Conservation (phyloP, 2,797 vertebrate species). For the Chrysocyon brachyurus region DNA sequence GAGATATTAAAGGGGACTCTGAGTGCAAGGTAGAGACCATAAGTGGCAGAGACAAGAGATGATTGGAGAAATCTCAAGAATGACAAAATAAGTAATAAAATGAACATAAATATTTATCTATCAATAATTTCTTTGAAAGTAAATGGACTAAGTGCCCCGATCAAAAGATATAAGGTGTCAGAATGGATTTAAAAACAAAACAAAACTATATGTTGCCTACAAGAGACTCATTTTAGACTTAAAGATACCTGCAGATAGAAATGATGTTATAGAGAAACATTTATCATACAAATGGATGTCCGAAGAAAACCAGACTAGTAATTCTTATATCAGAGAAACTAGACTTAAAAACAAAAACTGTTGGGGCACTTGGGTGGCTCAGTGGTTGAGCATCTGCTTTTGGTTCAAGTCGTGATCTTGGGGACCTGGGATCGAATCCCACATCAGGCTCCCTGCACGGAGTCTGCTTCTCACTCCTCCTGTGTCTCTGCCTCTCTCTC, state of each 20-base stretch:
- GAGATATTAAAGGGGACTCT: background rate
- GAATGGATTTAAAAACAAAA: too few relatives aligned
- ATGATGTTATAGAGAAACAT: background rate
- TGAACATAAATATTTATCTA: background rate
- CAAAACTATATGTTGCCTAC: too few relatives aligned
- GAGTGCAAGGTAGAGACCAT: background rate
- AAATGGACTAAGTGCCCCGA: background rate
- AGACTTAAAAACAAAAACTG: background rate
- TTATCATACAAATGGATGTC: background rate
- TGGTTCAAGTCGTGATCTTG: too few relatives aligned
- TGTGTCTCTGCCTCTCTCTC: too few relatives aligned
- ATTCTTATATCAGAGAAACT: background rate
- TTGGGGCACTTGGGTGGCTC: too few relatives aligned
- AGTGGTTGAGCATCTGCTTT: too few relatives aligned
- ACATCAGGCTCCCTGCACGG: too few relatives aligned
- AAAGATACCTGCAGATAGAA: background rate
- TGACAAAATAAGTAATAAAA: background rate
- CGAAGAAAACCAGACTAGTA: background rate
- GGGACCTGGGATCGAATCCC: too few relatives aligned
- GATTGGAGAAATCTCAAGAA: background rate
- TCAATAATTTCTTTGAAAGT: background rate
- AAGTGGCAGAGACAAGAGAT: background rate
- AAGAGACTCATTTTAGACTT: background rate
- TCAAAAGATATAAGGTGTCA: too few relatives aligned
- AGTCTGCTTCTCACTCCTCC: too few relatives aligned